Evolutionary conservation across 2,797 vertebrate species (phyloP), one percentile per base, ranked within the genome.

Genomic region (Smutsia temminckii): DNA sequence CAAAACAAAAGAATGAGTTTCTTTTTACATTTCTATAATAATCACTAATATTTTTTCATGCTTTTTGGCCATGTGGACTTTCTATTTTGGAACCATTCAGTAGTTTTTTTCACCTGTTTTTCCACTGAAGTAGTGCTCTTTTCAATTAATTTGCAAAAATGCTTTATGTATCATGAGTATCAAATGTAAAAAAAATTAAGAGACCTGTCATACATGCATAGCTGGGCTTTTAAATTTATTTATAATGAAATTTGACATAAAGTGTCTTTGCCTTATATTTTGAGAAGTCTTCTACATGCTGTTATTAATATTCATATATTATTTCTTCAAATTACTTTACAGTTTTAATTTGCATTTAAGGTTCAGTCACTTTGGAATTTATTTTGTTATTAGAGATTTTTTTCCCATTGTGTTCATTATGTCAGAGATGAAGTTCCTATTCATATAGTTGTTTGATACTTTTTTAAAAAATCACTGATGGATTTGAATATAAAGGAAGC

Each of bases 281-380:
- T 71, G 40, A 89, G 10, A 85, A 51, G 10, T 75, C 13, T 63
- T 63, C 89, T 75, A 75, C 1, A 42, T 81, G 37, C 21, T 25
- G 29, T 88, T 32, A 88, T 68, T 74, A 95, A 69, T 86, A 69
- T 42, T 88, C 53, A 75, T 25, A 34, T 66, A 23, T 32, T 69
- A 13, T 42, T 63, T 61, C 53, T 13, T n/a, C 61, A 91, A 79
- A 74, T 37, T 71, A 92, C 55, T 72, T 86, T 66, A 89, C 8
- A 32, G 25, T 37, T 66, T 90, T 89, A 86, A 78, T 83, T 94
- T 77, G 27, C 34, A 91, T 79, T 40, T 37, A 49, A 91, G 7
- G 5, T 25, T 88, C 18, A 87, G 40, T 89, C 32, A 83, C 17
- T 96, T 85, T 32, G 23, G 42, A 59, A 95, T 85, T 96, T 79